Evolutionary conservation across 2,888 invertebrate species (phyloP).

Genomic region (Chymomyza caudatula): DNA sequence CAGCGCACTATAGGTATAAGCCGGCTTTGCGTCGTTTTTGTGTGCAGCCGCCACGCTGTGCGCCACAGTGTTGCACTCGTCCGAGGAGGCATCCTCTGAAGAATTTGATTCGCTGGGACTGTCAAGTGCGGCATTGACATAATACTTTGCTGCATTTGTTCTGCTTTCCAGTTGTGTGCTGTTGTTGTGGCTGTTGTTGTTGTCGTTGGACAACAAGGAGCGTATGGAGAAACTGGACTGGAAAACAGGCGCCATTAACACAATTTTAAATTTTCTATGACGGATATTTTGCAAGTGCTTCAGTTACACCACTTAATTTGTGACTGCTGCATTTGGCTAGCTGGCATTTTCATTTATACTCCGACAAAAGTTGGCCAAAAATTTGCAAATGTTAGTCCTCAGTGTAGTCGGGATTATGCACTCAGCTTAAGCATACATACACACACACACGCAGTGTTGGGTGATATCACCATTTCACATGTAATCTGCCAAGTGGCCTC

Average conservation of each 20-base stretch:
- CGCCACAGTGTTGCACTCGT: conserved; percentile 25
- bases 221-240: conserved; percentile 69
- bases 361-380: neutral
- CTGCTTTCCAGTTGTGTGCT: neutral
- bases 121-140: neutral
- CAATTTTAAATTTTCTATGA: too few species aligned
- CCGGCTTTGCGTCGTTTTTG: conserved; percentile 83
- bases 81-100: conserved; percentile 47
- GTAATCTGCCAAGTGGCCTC: neutral
- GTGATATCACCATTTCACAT: neutral
- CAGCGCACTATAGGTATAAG: conserved; percentile 97
- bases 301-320: neutral
- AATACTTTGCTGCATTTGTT: conserved; percentile 6
- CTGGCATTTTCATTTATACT: neutral
- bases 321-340: neutral
- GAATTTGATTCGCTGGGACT: conserved; percentile 38
- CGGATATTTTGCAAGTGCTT: too few species aligned
- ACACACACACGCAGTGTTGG: too few species aligned
- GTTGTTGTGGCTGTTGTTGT: neutral
- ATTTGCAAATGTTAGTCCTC: neutral
- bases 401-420: neutral
- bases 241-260: conserved; percentile 75
- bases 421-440: neutral
- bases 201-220: conserved; percentile 46
- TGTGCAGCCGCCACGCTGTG: conserved; percentile 16